Conservation (phyloP, 2,113 vertebrate species). For the Balaenoptera acutorostrata region DNA sequence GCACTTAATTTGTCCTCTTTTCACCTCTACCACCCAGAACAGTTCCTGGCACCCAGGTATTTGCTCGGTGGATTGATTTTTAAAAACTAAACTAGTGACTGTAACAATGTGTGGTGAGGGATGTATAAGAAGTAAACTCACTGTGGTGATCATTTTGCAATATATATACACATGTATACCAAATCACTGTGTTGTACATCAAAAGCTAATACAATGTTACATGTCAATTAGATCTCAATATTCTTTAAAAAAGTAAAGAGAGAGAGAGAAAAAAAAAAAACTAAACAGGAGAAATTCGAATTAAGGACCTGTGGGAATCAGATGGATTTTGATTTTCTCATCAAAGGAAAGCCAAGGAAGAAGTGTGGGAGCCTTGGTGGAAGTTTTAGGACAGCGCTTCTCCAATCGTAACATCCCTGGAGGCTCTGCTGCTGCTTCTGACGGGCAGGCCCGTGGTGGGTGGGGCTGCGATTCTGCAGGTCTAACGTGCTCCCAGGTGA, state of each 20-base stretch:
- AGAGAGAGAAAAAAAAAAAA: not conserved
- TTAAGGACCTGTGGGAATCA: not conserved
- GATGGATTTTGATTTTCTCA: not conserved
- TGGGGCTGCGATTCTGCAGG: not conserved
- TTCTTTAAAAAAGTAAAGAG: not conserved
- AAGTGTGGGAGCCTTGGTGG: too few relatives aligned
- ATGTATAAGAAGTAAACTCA: not conserved
- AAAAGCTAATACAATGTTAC: too few relatives aligned
- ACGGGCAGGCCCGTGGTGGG: not conserved
- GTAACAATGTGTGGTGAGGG: not conserved
- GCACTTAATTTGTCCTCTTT: not conserved
- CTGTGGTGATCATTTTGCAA: not conserved
- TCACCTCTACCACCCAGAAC: not conserved
- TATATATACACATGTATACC: not conserved
- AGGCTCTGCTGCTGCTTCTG: too few relatives aligned
- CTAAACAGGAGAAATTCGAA: not conserved
- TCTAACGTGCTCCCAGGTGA: fast-evolving
- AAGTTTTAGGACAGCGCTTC: not conserved
- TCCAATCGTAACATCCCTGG: fast-evolving
- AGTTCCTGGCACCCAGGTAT: not conserved
- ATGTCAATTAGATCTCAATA: not conserved
- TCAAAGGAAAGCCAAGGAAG: not conserved
- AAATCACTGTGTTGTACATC: too few relatives aligned
- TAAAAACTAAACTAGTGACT: not conserved
- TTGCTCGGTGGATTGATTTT: not conserved